Evolutionary conservation across 2,113 vertebrate genomes (phyloP).

Genomic region (Zootoca vivipara): DNA sequence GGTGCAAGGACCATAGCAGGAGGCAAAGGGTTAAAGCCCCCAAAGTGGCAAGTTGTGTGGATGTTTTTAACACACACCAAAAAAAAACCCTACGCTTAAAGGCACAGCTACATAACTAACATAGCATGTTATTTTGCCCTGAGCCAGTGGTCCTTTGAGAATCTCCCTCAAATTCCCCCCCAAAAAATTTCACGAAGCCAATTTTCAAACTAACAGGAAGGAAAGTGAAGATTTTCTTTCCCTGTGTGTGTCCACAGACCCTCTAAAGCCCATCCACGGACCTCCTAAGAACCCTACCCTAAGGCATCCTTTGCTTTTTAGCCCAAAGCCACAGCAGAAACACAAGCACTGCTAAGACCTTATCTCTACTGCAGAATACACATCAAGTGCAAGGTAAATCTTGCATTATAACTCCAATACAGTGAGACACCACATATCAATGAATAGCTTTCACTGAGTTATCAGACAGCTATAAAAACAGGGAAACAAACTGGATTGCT

Average conservation of each 20-base stretch:
- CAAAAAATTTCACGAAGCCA: too few relatives aligned
- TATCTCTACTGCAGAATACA: neutral
- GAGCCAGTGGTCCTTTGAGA: too few relatives aligned
- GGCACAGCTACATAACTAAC: neutral
- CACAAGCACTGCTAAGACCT: neutral
- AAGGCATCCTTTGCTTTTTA: neutral
- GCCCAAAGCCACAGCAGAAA: neutral
- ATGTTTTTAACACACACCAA: too few relatives aligned
- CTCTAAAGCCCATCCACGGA: too few relatives aligned
- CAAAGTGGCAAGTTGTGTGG: too few relatives aligned
- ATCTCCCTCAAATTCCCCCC: too few relatives aligned
- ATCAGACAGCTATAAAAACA: neutral
- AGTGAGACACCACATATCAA: neutral
- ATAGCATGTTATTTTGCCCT: neutral
- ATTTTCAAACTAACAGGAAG: too few relatives aligned
- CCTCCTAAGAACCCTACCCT: neutral
- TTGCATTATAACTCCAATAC: neutral
- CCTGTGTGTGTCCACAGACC: too few relatives aligned
- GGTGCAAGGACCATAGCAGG: neutral
- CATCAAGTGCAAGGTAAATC: neutral
- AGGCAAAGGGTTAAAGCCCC: neutral
- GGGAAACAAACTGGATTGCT: slow-evolving; percentile 28
- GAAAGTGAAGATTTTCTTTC: too few relatives aligned
- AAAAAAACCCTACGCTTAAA: neutral
- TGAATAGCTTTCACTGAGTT: slow-evolving; percentile 2